Percentiles rank a stretch among this genome's conserved stretches.
These are phyloP conservation scores for Oligia strigilis DNA, from an alignment of 2,888 invertebrate genomes.

Conservation along the genomic window DNA sequence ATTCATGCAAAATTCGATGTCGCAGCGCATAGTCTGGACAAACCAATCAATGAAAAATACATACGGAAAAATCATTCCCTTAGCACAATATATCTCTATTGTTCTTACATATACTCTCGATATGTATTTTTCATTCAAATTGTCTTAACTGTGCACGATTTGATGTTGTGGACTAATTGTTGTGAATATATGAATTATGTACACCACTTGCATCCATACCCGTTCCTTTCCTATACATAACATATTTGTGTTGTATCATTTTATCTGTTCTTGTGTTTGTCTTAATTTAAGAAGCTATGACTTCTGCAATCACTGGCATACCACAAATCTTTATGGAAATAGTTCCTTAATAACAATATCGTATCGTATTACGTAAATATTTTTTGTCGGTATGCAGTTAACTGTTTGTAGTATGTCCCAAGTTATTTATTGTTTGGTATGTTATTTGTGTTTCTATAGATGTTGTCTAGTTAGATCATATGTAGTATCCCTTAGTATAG, in stretches of 20 bases:
- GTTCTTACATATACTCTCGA: conserved; percentile 35
- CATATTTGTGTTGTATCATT: conserved; percentile 66
- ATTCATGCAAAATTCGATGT: conserved; percentile 88
- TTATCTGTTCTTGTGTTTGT: conserved; percentile 64
- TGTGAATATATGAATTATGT: conserved; percentile 83
- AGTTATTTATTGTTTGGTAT: conserved; percentile 65
- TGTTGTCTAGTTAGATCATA: conserved; percentile 71
- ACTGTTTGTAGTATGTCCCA: conserved; percentile 47
- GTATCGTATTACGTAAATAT: conserved; percentile 40
- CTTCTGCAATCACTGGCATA: conserved; percentile 44
- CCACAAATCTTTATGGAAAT: conserved; percentile 43
- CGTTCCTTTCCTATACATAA: conserved; percentile 76
- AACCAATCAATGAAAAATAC: conserved; percentile 71
- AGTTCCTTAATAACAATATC: conserved; percentile 37
- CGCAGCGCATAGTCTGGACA: conserved; percentile 83
- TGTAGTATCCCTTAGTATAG: conserved; percentile 70
- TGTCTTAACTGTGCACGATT: conserved; percentile 85
- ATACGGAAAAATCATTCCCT: conserved; percentile 56
- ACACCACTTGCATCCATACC: conserved; percentile 89
- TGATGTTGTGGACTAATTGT: conserved; percentile 89
- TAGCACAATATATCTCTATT: conserved; percentile 30
- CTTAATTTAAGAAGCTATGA: conserved; percentile 39
- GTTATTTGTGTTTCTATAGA: conserved; percentile 64
- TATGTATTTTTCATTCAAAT: conserved; percentile 74
- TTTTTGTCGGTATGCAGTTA: conserved; percentile 44